Evolutionary conservation across 2,888 invertebrate genomes (phyloP).

Genomic region (Orthosia gracilis): DNA sequence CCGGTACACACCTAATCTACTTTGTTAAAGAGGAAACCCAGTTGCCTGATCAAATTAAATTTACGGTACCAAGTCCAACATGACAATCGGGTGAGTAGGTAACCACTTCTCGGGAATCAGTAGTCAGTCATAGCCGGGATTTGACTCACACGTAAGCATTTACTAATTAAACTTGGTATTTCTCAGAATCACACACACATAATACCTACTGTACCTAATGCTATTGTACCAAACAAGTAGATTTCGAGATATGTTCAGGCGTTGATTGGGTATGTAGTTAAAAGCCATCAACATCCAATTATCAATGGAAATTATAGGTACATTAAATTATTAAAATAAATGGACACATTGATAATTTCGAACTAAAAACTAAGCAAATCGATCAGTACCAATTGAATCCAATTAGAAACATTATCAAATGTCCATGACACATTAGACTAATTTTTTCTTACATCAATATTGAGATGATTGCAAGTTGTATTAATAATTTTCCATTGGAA

Average conservation of each 20-base stretch:
- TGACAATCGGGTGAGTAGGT: no score
- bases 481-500: slow-evolving; percentile 13
- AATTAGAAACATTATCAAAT: slow-evolving; percentile 56
- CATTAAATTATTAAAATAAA: slow-evolving; percentile 17
- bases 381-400: slow-evolving; percentile 44
- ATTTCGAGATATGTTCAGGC: no score
- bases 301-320: no score
- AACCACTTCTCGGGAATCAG: no score
- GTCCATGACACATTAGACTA: slow-evolving; percentile 61
- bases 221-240: no score
- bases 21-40: no score
- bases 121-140: not conserved
- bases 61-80: no score
- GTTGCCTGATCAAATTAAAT: no score
- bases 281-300: no score
- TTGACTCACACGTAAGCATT: not conserved
- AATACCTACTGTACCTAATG: no score
- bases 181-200: slow-evolving; percentile 1
- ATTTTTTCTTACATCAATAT: slow-evolving; percentile 52
- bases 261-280: no score
- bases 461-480: slow-evolving; percentile 14
- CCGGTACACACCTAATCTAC: no score
- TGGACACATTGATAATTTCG: slow-evolving; percentile 10
- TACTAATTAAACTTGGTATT: not conserved
- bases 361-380: slow-evolving; percentile 7